Percentiles rank a stretch among this genome's conserved stretches.
Conservation (phyloP, 2,797 vertebrate genomes). For the Myotis myotis region DNA sequence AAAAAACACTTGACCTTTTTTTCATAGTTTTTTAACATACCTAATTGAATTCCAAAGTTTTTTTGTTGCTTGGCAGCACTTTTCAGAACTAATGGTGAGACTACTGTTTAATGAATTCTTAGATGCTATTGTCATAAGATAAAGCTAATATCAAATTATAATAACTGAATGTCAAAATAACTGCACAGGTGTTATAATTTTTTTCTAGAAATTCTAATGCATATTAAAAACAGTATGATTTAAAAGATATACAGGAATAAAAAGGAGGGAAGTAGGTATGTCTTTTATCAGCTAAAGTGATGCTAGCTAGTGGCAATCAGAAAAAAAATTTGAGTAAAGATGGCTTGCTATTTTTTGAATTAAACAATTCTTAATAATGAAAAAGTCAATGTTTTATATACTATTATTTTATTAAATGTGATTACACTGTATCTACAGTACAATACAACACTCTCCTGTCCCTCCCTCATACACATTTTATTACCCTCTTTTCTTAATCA, state of each 20-base stretch:
- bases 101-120: neutral
- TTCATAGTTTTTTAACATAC: neutral
- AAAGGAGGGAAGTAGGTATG: neutral
- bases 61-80: neutral
- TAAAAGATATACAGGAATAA: neutral
- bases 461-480: neutral
- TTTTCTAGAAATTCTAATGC: neutral
- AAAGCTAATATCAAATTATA: neutral
- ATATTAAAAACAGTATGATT: neutral
- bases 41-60: neutral
- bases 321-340: neutral
- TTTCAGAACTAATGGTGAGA: neutral
- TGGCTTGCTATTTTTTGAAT: neutral
- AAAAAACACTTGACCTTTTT: conserved; percentile 13
- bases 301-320: neutral
- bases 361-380: neutral
- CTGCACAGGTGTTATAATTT: neutral
- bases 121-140: neutral
- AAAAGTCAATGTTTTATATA: neutral
- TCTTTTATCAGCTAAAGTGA: neutral
- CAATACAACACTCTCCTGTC: neutral
- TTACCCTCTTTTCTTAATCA: neutral
- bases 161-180: neutral
- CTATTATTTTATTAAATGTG: neutral
- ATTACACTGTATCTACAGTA: neutral